Base-by-base conservation (phyloP, 2,113 vertebrate species). In the Progne subis region DNA sequence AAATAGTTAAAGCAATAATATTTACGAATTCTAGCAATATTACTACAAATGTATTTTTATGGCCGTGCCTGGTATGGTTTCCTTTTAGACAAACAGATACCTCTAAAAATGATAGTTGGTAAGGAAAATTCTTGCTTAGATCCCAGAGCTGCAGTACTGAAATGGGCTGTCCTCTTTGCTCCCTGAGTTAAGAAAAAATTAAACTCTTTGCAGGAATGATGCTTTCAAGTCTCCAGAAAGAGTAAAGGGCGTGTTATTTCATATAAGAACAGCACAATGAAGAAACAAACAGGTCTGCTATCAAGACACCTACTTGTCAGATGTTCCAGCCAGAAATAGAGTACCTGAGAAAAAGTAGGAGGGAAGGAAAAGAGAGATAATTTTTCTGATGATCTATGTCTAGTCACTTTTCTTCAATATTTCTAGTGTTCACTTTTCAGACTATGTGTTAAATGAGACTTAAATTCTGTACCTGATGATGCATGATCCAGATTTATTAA, bases 341-440 rank as follows among this genome's bases (percentile, higher is more conserved):
- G 46, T 14, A 64, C 71, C 76, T 82, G 84, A 93, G 63, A 53
- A 71, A 76, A 69, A 31, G 29, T 6, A 26, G 5, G 5, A 8
- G 11, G 29, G 72, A 95, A 87, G 43, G 24, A 63, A 82, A 68
- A 84, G 25, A 88, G 68, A 86, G 16, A 53, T 65, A 69, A 64
- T 95, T 96, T 88, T 80, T 78, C 91, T 82, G 74, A 93, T 90
- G 92, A 95, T 88, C 59, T 91, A 76, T 53, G 53, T 83, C 39
- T 84, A 86, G 32, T 34, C 8, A 63, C 76, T 90, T 68, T 43
- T 94, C 28, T 74, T 90, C 26, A 91, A 34, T 86, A 60, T 86
- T 87, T 94, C 50, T 75, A 61, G 0, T 47, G 83, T 61, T 83
- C 47, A 92, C 32, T 86, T 74, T 89, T 93, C 29, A 28, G 68